A percentile compares a stretch with the other conserved stretches of the same genome.
phyloP scores from a whole-genome alignment of 2,888 invertebrate species.

The Elegia similella region DNA sequence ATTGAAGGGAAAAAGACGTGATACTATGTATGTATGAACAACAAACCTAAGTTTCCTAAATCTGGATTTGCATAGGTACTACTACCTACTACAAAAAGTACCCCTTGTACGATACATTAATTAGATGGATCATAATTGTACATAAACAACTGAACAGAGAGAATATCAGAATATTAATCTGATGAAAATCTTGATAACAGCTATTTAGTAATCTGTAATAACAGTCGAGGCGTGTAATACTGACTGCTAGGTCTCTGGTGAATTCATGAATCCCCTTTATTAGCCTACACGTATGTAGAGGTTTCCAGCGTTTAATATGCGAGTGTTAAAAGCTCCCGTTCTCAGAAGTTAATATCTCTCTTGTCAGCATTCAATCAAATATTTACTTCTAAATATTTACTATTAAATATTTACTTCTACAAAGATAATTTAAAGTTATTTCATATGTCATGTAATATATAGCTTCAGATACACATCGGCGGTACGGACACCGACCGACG shows the following conservation, averaged over 20 bases:
- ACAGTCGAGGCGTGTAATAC: background rate
- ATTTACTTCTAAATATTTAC: background rate
- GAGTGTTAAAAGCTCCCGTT: background rate
- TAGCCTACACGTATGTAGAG: background rate
- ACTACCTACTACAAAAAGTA: too few relatives aligned
- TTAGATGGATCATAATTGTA: too few relatives aligned
- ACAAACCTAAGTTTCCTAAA: too few relatives aligned
- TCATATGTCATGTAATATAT: too few relatives aligned
- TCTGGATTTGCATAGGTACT: too few relatives aligned
- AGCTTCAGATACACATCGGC: too few relatives aligned
- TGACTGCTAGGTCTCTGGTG: background rate
- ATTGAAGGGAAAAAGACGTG: too few relatives aligned
- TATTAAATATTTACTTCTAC: conserved; percentile 5
- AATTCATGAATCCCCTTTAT: background rate
- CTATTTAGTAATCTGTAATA: too few relatives aligned
- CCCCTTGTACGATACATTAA: too few relatives aligned
- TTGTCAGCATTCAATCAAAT: conserved; percentile 9
- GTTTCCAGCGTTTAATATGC: background rate
- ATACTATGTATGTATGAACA: too few relatives aligned
- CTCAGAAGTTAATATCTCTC: conserved; percentile 7
- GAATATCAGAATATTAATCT: background rate
- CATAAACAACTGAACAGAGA: background rate
- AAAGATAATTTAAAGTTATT: too few relatives aligned
- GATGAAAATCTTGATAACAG: background rate
- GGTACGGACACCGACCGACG: too few relatives aligned